Evolutionary conservation across 2,888 invertebrate genomes (phyloP).

Genomic region (Isoperla grammatica): DNA sequence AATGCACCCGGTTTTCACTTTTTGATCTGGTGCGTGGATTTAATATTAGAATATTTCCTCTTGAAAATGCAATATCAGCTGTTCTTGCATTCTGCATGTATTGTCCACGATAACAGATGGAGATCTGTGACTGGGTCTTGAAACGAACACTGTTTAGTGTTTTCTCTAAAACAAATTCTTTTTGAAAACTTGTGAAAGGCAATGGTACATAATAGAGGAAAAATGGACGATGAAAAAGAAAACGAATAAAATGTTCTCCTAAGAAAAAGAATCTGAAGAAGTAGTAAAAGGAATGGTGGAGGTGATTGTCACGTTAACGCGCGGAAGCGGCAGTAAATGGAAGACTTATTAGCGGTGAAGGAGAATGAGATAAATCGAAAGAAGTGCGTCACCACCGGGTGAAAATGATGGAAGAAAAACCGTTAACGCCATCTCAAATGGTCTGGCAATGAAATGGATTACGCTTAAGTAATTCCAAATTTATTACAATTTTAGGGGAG

Average conservation of each 20-base stretch:
- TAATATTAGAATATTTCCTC: no score
- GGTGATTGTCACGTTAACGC: slow-evolving; percentile 1
- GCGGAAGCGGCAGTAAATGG: slow-evolving; percentile 10
- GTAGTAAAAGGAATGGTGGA: slow-evolving; percentile 3
- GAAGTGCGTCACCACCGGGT: background rate
- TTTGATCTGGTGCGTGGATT: no score
- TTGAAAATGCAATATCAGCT: no score
- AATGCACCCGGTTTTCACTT: no score
- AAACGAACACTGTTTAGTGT: no score
- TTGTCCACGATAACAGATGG: no score
- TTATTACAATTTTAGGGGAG: no score
- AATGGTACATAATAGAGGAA: background rate
- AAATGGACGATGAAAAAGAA: background rate
- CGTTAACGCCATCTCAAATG: slow-evolving; percentile 2
- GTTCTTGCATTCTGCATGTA: no score
- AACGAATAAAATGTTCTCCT: background rate
- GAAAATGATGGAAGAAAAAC: background rate
- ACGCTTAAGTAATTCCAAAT: background rate
- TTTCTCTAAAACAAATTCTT: background rate
- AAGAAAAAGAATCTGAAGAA: slow-evolving; percentile 3
- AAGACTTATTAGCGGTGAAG: slow-evolving; percentile 12
- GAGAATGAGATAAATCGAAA: background rate
- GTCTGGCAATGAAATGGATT: slow-evolving; percentile 4
- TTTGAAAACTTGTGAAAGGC: slow-evolving; percentile 3
- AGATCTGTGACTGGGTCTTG: no score